Conservation (phyloP, 2,888 invertebrate species). For the Trissolcus japonicus region DNA sequence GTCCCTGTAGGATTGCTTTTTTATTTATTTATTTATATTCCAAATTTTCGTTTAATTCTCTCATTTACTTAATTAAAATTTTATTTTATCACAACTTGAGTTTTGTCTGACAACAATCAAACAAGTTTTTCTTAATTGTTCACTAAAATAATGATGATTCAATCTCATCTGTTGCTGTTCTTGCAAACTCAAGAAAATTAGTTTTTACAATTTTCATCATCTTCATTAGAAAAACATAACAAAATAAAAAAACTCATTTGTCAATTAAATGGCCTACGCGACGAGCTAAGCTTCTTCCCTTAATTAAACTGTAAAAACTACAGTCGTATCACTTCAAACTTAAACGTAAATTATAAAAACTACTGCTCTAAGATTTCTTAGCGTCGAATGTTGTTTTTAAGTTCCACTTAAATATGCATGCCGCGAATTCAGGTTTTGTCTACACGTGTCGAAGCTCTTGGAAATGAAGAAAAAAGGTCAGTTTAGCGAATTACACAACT, state of each 20-base stretch:
- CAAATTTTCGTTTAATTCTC: too few relatives aligned
- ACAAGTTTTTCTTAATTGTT: too few relatives aligned
- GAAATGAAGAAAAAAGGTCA: not conserved
- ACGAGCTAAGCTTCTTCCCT: conserved; percentile 2
- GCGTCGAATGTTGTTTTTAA: conserved; percentile 6
- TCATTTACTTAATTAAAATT: too few relatives aligned
- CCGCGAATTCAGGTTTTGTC: conserved; percentile 14
- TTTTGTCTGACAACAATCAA: too few relatives aligned
- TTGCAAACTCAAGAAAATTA: not conserved
- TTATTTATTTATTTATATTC: too few relatives aligned
- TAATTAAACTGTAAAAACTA: conserved; percentile 26
- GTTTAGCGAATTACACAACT: too few relatives aligned
- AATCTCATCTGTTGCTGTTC: not conserved
- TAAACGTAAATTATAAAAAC: conserved; percentile 3
- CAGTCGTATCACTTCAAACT: conserved; percentile 3
- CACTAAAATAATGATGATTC: not conserved
- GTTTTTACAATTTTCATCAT: not conserved
- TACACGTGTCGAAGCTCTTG: conserved; percentile 6
- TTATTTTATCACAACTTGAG: too few relatives aligned
- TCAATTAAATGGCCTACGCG: conserved; percentile 3
- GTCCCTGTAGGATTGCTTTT: too few relatives aligned
- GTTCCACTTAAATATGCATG: conserved; percentile 14
- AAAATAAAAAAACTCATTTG: not conserved
- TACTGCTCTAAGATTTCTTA: not conserved
- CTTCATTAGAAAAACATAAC: not conserved